Evolutionary conservation across 2,113 vertebrate species (phyloP), one percentile per base, ranked within the genome.

Genomic region (Petroica traversi): DNA sequence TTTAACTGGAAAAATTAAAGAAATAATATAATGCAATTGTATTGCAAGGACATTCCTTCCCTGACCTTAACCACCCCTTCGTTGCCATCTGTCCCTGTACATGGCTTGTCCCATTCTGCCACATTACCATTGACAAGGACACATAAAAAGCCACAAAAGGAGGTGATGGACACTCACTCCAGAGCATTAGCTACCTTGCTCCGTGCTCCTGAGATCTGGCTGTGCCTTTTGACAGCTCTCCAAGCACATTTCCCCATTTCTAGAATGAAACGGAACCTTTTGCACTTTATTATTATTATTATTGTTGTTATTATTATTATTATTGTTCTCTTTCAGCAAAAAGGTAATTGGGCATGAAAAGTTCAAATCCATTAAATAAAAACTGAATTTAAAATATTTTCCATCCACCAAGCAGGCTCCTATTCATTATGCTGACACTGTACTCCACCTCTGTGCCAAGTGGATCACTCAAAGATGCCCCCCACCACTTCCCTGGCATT

Each of bases 291-390:
- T 64, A 74, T 74, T 95, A 91, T 45, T 45, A 45, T 43, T 43
- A 40, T 40, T 40, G 14, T 92, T 95, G 93, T 95, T 95, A 84
- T 88, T 93, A 96, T 66, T 88, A 88, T 97, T 97, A 92, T 97
- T 96, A 81, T 97, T 97, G 82, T 97, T 95, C 90, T 96, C 82
- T 96, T 95, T 92, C 85, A 96, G 88, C 59, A 79, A 94, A 95
- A 96, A 96, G 93, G 95, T 97, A 97, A 96, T 96, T 96, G 94
- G 92, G 78, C 95, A 96, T 92, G 95, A 96, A 97, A 97, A 97
- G 95, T 97, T 96, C 94, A 97, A 97, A 96, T 92, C 95, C 95
- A 97, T 97, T 97, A 96, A 95, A 95, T 95, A 96, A 96, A 96
- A 97, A 90, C 75, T 96, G 95, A 86, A 92, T 96, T 96, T 96